Evolutionary conservation across 2,113 vertebrate species (phyloP).

Genomic region (Eidolon helvum): DNA sequence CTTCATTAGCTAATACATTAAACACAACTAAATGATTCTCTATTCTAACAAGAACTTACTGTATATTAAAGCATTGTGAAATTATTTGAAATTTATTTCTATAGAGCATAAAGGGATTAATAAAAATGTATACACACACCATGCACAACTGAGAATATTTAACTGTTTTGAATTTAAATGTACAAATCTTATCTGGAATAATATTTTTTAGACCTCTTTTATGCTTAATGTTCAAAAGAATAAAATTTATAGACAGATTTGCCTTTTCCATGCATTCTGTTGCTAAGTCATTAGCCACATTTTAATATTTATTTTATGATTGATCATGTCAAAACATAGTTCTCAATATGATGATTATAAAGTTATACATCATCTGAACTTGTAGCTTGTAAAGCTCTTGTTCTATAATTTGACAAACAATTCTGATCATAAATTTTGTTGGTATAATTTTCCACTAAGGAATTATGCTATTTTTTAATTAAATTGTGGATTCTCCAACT

Average conservation of each 20-base stretch:
- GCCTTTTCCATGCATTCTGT: not conserved
- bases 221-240: not conserved
- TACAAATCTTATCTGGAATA: not conserved
- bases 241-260: not conserved
- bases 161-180: not conserved
- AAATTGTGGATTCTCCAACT: not conserved
- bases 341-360: not conserved
- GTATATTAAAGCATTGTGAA: not conserved
- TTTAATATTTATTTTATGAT: slow-evolving; percentile 9
- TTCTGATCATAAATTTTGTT: not conserved
- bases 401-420: not conserved
- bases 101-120: not conserved
- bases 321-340: not conserved
- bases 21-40: not conserved
- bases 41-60: not conserved
- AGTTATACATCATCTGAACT: not conserved
- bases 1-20: not conserved
- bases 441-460: not conserved
- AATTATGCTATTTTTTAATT: slow-evolving; percentile 22
- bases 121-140: not conserved
- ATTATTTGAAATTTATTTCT: not conserved
- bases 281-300: not conserved
- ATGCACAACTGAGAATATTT: not conserved
- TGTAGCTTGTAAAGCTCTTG: not conserved
- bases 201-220: not conserved